Base-by-base conservation (phyloP, 2,113 vertebrate genomes). In the Boleophthalmus pectinirostris region DNA sequence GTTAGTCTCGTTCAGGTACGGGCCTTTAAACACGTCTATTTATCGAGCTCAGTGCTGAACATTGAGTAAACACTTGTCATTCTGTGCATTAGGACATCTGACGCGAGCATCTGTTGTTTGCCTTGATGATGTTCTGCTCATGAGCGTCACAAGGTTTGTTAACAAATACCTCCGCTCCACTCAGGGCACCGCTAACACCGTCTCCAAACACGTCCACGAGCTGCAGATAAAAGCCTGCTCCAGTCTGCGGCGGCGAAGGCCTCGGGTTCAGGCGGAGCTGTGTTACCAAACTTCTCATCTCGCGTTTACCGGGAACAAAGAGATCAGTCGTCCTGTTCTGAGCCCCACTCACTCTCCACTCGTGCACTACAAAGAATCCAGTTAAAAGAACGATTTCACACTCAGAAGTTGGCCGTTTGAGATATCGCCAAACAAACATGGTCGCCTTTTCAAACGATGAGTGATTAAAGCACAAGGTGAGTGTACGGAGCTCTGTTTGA, bases 321-420 rank as follows among this genome's bases (percentile, higher is more conserved):
- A 72, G 35, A 49, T 66, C 12, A 75, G 78, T 8, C 14, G 20
- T 57, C 66, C 73, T 67, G 76, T 80, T 49, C 65, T 45, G 2
- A n/a, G 23, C 70, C 69, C 64, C 23, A 63, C 69, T 72, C 79
- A 53, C 58, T 74, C 38, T 25, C 71, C 71, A 63, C 86, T 60
- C 74, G 47, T 82, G 80, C 68, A 70, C 69, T 54, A 73, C 69
- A 57, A 51, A 69, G 63, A 82, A 82, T 80, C 74, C 73, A 73
- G 76, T 82, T 75, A 23, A 49, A 61, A n/a, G 45, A 70, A 38
- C 51, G 35, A 65, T 75, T 81, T 66, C 68, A 70, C 71, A 75
- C 33, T 72, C 74, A 33, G 58, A 74, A 45, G 58, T 63, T 47
- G 9, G 75, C 57, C 66, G 58, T 54, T 80, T 51, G 45, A 68